Conservation (phyloP, 2,888 invertebrate genomes). For the Patella pellucida region DNA sequence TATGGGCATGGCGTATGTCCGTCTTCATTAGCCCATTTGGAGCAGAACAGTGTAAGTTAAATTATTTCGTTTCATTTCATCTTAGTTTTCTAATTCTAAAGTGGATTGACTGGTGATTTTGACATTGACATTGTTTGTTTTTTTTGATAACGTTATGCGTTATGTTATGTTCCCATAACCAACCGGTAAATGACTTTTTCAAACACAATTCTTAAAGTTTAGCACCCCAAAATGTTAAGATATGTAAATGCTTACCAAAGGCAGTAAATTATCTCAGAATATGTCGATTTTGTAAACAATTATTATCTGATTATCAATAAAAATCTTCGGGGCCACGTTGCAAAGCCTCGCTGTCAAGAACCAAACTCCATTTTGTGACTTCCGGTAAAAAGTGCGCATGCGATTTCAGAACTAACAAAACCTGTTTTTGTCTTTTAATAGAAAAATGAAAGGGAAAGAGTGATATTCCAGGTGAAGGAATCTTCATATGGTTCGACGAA, state of each 20-base stretch:
- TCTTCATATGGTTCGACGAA: too few relatives aligned
- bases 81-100: too few relatives aligned
- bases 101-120: too few relatives aligned
- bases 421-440: too few relatives aligned
- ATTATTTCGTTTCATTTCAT: too few relatives aligned
- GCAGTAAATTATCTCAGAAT: not conserved
- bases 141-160: too few relatives aligned
- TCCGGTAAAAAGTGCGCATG: constrained; percentile 19
- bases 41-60: too few relatives aligned
- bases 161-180: not conserved
- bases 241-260: not conserved
- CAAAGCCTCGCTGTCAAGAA: constrained; percentile 28
- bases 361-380: constrained; percentile 17
- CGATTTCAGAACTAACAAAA: not conserved
- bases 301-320: not conserved
- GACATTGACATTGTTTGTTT: too few relatives aligned
- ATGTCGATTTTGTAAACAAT: constrained; percentile 1
- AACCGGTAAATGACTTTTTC: not conserved
- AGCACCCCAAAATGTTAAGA: not conserved
- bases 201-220: not conserved
- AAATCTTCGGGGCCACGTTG: constrained; percentile 25
- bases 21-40: too few relatives aligned
- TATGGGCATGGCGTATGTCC: too few relatives aligned
- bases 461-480: too few relatives aligned
- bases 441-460: too few relatives aligned